phyloP scores from a whole-genome alignment of 2,113 vertebrate species.

The Bungarus multicinctus region DNA sequence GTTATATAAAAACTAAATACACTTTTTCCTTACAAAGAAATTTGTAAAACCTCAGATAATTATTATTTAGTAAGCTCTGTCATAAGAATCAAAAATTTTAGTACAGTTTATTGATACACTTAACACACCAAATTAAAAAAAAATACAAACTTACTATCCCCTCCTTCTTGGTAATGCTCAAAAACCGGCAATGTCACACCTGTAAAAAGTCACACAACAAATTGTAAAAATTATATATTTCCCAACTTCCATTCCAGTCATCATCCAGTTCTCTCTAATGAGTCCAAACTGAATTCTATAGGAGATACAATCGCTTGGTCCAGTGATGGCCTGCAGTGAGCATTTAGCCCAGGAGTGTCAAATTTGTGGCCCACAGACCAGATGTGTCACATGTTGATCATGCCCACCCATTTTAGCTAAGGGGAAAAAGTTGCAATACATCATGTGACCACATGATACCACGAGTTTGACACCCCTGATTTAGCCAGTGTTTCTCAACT shows the following conservation, averaged over 20 bases:
- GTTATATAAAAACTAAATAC: background rate
- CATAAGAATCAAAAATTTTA: background rate
- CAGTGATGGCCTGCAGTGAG: background rate
- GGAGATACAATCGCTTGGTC: background rate
- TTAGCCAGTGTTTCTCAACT: background rate
- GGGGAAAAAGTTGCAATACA: no score
- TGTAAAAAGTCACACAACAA: conserved; percentile 55
- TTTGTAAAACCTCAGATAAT: background rate
- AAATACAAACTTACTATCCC: conserved; percentile 87
- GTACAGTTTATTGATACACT: background rate
- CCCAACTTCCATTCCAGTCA: background rate
- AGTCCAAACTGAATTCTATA: background rate
- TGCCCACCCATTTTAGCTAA: no score
- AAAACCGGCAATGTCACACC: conserved; percentile 97
- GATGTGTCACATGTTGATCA: no score
- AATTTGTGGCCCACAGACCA: no score
- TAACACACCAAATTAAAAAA: background rate
- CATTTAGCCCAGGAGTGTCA: no score
- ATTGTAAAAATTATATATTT: background rate
- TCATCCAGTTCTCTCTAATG: background rate
- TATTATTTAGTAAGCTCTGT: background rate
- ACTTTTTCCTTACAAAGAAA: background rate
- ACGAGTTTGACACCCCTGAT: no score
- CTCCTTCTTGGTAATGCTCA: conserved; percentile 97
- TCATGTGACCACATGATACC: no score